A percentile compares a stretch with the other conserved stretches of the same genome.
phyloP scores from a whole-genome alignment of 2,113 vertebrate genomes.

The Pavo muticus region DNA sequence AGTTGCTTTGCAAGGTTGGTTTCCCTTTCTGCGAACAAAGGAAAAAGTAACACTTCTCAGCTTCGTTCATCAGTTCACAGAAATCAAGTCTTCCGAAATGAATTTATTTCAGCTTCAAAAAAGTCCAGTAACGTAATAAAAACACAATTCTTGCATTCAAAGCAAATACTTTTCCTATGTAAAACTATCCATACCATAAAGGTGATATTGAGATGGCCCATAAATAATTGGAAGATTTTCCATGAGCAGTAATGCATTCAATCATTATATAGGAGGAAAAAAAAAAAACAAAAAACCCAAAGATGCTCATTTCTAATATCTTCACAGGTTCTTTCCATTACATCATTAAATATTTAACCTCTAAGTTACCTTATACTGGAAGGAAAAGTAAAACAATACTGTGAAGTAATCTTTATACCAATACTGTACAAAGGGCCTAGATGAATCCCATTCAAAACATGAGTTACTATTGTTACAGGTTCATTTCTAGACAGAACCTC shows the following conservation, averaged over 20 bases:
- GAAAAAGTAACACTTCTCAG: background rate
- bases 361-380: constrained; percentile 28
- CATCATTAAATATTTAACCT: constrained; percentile 66
- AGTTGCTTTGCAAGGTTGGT: constrained; percentile 28
- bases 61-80: background rate
- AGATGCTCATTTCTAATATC: background rate
- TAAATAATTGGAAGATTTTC: constrained; percentile 5
- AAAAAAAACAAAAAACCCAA: background rate
- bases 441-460: background rate
- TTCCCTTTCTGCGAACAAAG: constrained; percentile 60
- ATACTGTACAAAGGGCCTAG: constrained; percentile 48
- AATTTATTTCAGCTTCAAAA: background rate
- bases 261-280: background rate
- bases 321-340: constrained; percentile 36
- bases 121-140: background rate
- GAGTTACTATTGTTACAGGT: constrained; percentile 2
- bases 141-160: background rate
- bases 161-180: background rate
- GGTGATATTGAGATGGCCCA: background rate
- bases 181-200: background rate
- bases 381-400: constrained; percentile 67
- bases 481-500: constrained; percentile 22
- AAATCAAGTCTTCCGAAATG: background rate
- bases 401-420: constrained; percentile 42
- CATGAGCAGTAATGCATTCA: background rate